These are phyloP conservation scores for Rhincodon typus DNA, from an alignment of 2,797 vertebrate species.

Conservation along the genomic window DNA sequence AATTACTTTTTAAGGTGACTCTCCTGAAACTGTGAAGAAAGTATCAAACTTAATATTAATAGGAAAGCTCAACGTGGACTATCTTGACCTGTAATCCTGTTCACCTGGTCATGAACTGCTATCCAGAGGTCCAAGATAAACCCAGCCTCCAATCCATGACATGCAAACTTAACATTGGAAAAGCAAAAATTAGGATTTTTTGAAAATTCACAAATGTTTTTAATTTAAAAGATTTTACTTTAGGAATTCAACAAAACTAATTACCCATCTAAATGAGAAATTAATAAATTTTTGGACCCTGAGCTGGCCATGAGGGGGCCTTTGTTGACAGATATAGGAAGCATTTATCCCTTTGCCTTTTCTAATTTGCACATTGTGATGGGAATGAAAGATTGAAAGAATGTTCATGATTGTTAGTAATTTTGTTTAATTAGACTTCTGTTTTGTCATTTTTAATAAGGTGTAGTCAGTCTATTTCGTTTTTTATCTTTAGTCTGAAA, in stretches of 20 bases:
- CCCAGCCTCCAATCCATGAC: not conserved
- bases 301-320: no score
- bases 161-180: not conserved
- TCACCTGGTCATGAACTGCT: not conserved
- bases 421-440: slow-evolving; percentile 50
- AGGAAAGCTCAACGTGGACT: not conserved
- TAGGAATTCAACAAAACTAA: not conserved
- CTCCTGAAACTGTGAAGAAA: slow-evolving; percentile 17
- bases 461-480: slow-evolving; percentile 50
- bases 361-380: slow-evolving; percentile 83
- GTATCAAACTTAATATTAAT: not conserved
- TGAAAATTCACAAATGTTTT: not conserved
- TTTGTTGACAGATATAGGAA: slow-evolving; percentile 43
- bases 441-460: slow-evolving; percentile 50
- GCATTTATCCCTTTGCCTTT: slow-evolving; percentile 69
- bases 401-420: slow-evolving; percentile 43
- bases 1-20: slow-evolving; percentile 17
- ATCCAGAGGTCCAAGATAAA: slow-evolving; percentile 1
- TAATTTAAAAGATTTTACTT: no score
- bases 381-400: slow-evolving; percentile 52
- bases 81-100: not conserved
- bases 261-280: not conserved
- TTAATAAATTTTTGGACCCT: slow-evolving; percentile 16
- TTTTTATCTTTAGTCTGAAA: slow-evolving; percentile 45
- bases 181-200: no score